Percentiles rank a stretch among this genome's conserved stretches.
phyloP scores from a whole-genome alignment of 2,797 vertebrate species.

The Pipistrellus kuhlii region DNA sequence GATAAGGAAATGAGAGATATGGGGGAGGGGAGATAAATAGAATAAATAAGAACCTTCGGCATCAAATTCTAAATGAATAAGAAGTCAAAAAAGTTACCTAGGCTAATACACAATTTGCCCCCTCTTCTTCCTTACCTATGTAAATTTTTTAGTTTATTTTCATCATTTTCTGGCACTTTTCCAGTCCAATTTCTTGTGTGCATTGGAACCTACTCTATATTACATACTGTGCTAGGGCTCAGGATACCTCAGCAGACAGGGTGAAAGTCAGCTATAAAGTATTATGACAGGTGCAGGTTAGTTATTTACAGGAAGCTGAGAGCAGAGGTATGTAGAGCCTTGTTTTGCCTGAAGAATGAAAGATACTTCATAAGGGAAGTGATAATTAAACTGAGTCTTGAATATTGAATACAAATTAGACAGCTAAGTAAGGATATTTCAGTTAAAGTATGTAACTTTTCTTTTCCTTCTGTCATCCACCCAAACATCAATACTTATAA shows the following conservation, averaged over 20 bases:
- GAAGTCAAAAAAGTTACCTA: background rate
- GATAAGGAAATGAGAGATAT: background rate
- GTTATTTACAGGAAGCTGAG: background rate
- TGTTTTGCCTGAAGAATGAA: conserved; percentile 2
- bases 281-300: background rate
- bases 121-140: background rate
- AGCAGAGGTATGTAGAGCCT: background rate
- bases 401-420: background rate
- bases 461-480: background rate
- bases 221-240: background rate
- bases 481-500: background rate
- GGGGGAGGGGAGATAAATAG: background rate
- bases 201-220: background rate
- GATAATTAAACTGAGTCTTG: background rate
- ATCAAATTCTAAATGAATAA: background rate
- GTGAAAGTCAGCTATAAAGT: background rate
- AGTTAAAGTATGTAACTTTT: background rate
- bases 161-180: background rate
- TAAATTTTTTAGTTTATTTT: background rate
- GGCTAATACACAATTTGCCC: background rate
- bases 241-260: background rate
- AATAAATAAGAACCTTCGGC: background rate
- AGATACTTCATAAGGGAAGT: background rate
- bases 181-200: background rate
- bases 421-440: background rate